Evolutionary conservation across 2,113 vertebrate genomes (phyloP).

Genomic region (Anser cygnoides): DNA sequence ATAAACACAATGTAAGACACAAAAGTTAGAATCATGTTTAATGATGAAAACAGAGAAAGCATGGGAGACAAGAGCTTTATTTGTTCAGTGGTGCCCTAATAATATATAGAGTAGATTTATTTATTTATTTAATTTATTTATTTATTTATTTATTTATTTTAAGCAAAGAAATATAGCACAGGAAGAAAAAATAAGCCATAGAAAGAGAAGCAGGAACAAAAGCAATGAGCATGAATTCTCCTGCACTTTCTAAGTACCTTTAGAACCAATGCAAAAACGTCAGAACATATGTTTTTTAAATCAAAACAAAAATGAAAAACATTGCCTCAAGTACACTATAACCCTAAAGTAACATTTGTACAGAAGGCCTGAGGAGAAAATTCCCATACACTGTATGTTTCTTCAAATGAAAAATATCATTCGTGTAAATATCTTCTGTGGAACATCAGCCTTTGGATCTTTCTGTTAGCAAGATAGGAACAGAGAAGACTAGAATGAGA

Average conservation of each 20-base stretch:
- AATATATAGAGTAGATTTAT: neutral
- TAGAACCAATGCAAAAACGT: neutral
- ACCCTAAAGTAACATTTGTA: neutral
- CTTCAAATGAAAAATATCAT: neutral
- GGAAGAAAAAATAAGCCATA: neutral
- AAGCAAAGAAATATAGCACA: neutral
- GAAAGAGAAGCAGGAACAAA: neutral
- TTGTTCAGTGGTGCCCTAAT: neutral
- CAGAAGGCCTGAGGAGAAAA: neutral
- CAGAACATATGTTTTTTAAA: neutral
- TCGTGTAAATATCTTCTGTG: neutral
- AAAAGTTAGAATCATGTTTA: neutral
- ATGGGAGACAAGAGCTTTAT: accelerated
- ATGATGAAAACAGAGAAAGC: neutral
- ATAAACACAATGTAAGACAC: neutral
- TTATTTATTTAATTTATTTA: no score
- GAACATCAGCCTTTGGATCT: neutral
- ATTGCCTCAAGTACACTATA: neutral
- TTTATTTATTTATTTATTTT: neutral
- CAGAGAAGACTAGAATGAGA: neutral
- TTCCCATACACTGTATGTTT: neutral
- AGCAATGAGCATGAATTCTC: neutral
- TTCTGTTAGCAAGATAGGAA: neutral
- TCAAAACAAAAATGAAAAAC: neutral
- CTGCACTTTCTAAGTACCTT: neutral